phyloP scores from a whole-genome alignment of 1,140 invertebrate species.

The Batillaria attramentaria region DNA sequence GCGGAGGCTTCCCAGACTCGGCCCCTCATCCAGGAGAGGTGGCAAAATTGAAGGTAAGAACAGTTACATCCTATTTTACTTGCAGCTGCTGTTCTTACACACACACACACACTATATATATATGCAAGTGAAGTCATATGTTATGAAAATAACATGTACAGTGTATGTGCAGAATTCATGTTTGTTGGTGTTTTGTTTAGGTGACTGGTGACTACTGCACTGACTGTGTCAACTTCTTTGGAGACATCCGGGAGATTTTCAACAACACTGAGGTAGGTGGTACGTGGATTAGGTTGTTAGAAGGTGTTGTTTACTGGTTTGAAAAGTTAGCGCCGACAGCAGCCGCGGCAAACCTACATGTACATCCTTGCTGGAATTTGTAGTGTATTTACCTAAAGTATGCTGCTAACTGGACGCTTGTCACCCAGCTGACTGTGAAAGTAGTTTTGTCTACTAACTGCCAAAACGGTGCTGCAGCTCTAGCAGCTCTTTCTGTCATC shows the following conservation, averaged over 20 bases:
- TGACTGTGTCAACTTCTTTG: constrained; percentile 31
- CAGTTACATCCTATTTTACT: too few relatives aligned
- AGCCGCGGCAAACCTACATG: too few relatives aligned
- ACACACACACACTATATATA: too few relatives aligned
- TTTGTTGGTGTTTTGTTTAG: constrained; percentile 21
- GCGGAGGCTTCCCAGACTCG: constrained; percentile 13
- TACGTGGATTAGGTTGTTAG: background rate
- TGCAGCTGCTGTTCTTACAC: too few relatives aligned
- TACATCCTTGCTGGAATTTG: background rate
- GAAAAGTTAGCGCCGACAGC: too few relatives aligned
- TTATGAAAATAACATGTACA: too few relatives aligned
- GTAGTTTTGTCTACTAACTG: too few relatives aligned
- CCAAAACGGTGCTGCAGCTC: too few relatives aligned
- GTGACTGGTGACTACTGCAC: constrained; percentile 23
- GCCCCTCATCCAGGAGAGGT: constrained; percentile 4
- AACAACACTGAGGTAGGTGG: constrained; percentile 20
- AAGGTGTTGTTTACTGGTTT: background rate
- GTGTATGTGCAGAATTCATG: background rate
- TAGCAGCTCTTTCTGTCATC: too few relatives aligned
- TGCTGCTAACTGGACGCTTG: background rate
- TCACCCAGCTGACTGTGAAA: background rate
- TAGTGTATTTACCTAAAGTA: background rate
- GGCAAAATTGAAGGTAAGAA: too few relatives aligned
- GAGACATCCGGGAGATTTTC: constrained; percentile 19
- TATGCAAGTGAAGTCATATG: background rate